Percentiles rank a stretch among this genome's conserved stretches.
These are phyloP conservation scores for Bufo gargarizans DNA, from an alignment of 2,113 vertebrate species.

Conservation along the genomic window DNA sequence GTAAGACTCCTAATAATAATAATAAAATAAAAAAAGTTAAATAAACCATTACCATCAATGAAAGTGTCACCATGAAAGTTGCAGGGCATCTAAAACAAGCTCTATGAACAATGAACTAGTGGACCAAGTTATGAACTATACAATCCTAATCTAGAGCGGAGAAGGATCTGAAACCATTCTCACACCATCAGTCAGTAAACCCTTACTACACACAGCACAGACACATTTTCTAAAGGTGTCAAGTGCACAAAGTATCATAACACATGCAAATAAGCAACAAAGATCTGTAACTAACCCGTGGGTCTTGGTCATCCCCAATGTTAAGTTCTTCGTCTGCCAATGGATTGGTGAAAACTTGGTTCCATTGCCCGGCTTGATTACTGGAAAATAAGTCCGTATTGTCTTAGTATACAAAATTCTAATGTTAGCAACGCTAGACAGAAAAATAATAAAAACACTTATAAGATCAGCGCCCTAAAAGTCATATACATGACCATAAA, in stretches of 20 bases:
- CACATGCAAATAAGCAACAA: background rate
- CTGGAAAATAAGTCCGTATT: conserved; percentile 64
- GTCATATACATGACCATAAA: no score
- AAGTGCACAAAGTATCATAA: no score
- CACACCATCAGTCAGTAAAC: no score
- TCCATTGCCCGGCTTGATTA: conserved; percentile 89
- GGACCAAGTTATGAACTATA: background rate
- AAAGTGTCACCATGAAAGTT: no score
- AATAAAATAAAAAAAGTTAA: background rate
- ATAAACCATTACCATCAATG: background rate
- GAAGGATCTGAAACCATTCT: background rate
- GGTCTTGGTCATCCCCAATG: conserved; percentile 86
- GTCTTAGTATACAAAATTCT: background rate
- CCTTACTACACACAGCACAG: no score
- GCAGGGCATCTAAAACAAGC: no score
- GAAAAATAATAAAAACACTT: no score
- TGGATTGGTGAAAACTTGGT: conserved; percentile 90
- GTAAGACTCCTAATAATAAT: conserved; percentile 82
- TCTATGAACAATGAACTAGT: background rate
- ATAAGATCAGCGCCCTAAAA: no score
- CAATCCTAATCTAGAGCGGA: background rate
- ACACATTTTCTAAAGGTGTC: no score
- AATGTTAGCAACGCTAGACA: no score
- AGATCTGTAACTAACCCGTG: conserved; percentile 77
- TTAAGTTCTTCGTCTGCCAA: conserved; percentile 87